phyloP scores from a whole-genome alignment of 2,113 vertebrate genomes.

The Carassius gibelio region DNA sequence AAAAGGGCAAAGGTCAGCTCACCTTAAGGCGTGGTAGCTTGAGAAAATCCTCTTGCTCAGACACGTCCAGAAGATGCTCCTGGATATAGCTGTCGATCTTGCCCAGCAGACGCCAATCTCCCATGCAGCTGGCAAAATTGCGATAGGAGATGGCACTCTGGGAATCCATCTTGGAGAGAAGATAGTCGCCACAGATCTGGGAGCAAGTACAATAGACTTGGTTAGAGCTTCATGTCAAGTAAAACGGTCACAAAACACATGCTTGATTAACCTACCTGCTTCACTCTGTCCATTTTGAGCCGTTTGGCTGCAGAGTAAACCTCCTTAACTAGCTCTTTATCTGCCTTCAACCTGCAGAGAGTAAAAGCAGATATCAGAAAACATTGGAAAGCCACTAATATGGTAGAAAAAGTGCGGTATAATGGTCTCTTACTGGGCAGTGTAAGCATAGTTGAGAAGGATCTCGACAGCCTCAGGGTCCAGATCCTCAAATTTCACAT shows the following conservation, averaged over 20 bases:
- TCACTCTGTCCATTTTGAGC: conserved; percentile 97
- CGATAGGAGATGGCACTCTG: conserved; percentile 94
- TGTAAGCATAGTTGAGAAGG: conserved; percentile 95
- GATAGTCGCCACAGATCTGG: conserved; percentile 97
- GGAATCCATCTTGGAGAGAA: conserved; percentile 91
- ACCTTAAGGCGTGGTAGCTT: conserved; percentile 98
- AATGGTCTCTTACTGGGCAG: conserved; percentile 89
- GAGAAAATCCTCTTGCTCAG: conserved; percentile 96
- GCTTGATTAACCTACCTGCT: conserved; percentile 87
- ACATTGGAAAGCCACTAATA: not conserved
- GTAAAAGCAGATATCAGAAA: not conserved
- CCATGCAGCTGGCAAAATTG: conserved; percentile 94
- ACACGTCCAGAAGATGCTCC: conserved; percentile 91
- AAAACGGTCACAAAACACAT: not conserved
- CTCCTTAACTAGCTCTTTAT: conserved; percentile 95
- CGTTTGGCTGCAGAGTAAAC: conserved; percentile 97
- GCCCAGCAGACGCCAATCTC: conserved; percentile 85
- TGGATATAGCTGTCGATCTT: conserved; percentile 94
- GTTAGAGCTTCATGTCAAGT: not conserved
- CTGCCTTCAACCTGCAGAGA: conserved; percentile 87
- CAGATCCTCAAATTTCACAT: conserved; percentile 97
- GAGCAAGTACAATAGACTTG: not conserved
- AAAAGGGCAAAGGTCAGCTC: conserved; percentile 25
- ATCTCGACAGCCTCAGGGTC: conserved; percentile 96
- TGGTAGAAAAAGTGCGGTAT: not conserved